Evolutionary conservation across 2,797 vertebrate species (phyloP).

Genomic region (Sciurus carolinensis): DNA sequence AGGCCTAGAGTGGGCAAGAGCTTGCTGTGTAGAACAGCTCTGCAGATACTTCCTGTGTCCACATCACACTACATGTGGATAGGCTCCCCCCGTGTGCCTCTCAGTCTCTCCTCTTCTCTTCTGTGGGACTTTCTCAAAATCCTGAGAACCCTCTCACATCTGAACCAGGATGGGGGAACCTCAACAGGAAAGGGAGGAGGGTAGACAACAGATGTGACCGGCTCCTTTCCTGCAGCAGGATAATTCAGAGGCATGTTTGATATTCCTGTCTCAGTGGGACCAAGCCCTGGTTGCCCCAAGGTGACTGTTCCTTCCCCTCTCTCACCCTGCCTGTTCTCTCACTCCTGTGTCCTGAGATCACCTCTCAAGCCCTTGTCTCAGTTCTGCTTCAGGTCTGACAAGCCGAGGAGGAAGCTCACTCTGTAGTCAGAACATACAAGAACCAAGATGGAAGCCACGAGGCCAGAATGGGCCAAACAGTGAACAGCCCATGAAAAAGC

Average conservation of each 20-base stretch:
- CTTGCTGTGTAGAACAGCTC: not conserved
- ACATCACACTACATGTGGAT: fast-evolving
- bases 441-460: not conserved
- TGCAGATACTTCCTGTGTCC: fast-evolving
- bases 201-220: fast-evolving
- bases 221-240: not conserved
- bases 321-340: not conserved
- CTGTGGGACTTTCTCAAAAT: not conserved
- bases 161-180: not conserved
- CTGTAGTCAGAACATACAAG: not conserved
- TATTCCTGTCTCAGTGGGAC: not conserved
- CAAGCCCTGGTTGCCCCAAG: not conserved
- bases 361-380: not conserved
- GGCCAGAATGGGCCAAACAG: too few species aligned
- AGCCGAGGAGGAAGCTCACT: not conserved
- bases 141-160: not conserved
- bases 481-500: not conserved
- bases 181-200: not conserved
- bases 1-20: not conserved
- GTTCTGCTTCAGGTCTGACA: not conserved
- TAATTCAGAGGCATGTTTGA: fast-evolving
- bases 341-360: not conserved
- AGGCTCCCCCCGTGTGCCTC: not conserved
- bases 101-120: not conserved
- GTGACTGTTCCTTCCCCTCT: not conserved